Conservation (phyloP, 1,140 invertebrate species). For the Carposina sasakii region DNA sequence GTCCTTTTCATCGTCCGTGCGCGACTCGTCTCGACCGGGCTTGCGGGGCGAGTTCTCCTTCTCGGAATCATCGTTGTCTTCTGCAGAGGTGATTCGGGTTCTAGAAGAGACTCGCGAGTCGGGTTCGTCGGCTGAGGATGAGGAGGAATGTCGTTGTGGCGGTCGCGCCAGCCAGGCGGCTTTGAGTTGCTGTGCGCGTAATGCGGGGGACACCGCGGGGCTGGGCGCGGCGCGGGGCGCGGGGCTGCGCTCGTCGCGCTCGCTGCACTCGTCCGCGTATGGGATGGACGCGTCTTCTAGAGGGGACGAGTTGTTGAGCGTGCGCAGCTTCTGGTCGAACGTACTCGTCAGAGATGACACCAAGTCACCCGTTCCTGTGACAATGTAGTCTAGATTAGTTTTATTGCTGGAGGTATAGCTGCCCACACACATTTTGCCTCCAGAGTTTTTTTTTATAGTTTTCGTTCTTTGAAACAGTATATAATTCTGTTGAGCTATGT, state of each 20-base stretch:
- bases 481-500: too few species aligned
- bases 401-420: too few species aligned
- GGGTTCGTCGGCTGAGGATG: conserved; percentile 45
- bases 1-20: conserved; percentile 50
- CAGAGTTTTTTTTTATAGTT: too few species aligned
- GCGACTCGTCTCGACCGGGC: conserved; percentile 6
- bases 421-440: too few species aligned
- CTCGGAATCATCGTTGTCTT: conserved; percentile 41
- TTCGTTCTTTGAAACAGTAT: too few species aligned
- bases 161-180: conserved; percentile 54
- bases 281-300: conserved; percentile 70
- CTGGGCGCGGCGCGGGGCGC: conserved; percentile 16
- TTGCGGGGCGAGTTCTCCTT: conserved; percentile 26
- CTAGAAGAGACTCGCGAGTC: conserved; percentile 27
- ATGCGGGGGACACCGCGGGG: conserved; percentile 31
- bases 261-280: conserved; percentile 66
- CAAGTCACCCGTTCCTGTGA: conserved; percentile 73
- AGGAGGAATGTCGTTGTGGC: conserved; percentile 41
- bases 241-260: conserved; percentile 38
- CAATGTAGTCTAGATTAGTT: too few species aligned
- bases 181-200: conserved; percentile 50
- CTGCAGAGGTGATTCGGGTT: conserved; percentile 8
- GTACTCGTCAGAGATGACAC: conserved; percentile 78
- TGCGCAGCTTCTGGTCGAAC: conserved; percentile 78
- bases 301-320: conserved; percentile 69